These are phyloP conservation scores for Origma solitaria DNA, from an alignment of 2,113 vertebrate genomes.

Conservation along the genomic window DNA sequence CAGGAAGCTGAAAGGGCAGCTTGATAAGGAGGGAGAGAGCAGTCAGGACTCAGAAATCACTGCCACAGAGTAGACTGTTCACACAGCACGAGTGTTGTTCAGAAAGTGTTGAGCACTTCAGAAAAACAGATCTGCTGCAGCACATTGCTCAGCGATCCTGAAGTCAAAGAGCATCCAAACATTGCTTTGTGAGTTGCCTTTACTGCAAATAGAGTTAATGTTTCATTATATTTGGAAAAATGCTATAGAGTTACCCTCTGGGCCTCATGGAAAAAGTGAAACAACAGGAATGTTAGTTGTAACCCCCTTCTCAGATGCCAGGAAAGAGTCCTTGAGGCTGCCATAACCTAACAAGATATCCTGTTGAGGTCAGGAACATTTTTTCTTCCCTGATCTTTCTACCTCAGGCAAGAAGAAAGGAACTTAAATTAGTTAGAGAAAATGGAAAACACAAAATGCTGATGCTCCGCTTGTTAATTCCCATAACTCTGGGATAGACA, in stretches of 20 bases:
- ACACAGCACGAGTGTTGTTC: background rate
- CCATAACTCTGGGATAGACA: background rate
- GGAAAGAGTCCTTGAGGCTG: background rate
- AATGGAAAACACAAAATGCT: background rate
- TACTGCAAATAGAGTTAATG: background rate
- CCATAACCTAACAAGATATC: background rate
- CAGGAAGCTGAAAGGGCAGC: background rate
- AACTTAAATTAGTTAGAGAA: background rate
- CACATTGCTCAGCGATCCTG: background rate
- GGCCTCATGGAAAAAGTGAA: background rate
- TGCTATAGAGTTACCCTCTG: background rate
- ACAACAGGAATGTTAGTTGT: background rate
- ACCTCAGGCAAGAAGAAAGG: background rate
- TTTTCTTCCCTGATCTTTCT: background rate
- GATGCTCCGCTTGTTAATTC: background rate
- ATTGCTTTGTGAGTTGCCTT: background rate
- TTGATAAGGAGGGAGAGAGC: background rate
- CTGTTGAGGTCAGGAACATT: background rate
- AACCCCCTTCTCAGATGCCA: background rate
- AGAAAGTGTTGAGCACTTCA: background rate
- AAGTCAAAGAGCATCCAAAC: background rate
- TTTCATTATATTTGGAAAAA: background rate
- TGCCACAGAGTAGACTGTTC: background rate
- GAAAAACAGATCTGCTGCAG: background rate
- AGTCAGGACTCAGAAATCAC: background rate